Percentiles rank a stretch among this genome's conserved stretches.
These are phyloP conservation scores for Tokudaia muenninki DNA, from an alignment of 2,797 vertebrate genomes.

Conservation along the genomic window DNA sequence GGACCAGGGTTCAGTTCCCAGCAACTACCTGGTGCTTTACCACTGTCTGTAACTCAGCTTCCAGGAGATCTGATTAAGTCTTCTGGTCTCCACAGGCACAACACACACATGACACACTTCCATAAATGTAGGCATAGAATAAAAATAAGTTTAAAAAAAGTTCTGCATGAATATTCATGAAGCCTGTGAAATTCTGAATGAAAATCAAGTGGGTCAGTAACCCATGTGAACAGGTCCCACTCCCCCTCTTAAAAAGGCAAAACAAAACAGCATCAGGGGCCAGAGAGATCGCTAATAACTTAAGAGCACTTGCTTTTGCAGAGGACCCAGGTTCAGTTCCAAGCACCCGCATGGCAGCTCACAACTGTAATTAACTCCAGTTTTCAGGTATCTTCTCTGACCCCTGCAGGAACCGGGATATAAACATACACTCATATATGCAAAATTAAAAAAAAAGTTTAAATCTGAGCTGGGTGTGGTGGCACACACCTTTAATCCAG, in stretches of 20 bases:
- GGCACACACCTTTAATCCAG: too few species aligned
- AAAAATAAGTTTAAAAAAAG: background rate
- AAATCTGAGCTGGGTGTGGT: background rate
- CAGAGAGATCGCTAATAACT: too few species aligned
- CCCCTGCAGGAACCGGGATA: background rate
- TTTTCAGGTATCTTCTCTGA: background rate
- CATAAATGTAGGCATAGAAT: background rate
- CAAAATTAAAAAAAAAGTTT: background rate
- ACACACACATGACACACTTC: background rate
- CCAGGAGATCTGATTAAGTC: background rate
- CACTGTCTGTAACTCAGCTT: background rate
- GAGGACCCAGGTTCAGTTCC: background rate
- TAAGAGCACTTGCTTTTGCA: background rate
- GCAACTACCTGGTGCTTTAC: background rate
- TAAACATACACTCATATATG: background rate
- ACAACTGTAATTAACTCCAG: background rate
- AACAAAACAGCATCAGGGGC: background rate
- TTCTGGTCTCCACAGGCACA: background rate
- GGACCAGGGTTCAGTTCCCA: background rate
- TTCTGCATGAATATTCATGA: background rate
- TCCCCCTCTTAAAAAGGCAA: background rate
- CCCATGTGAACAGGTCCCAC: background rate
- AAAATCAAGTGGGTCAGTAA: background rate
- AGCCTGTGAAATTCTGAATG: background rate
- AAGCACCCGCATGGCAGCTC: background rate